Evolutionary conservation across 2,113 vertebrate genomes (phyloP), one percentile per base, ranked within the genome.

Genomic region (Brachypodius melanocephalos): DNA sequence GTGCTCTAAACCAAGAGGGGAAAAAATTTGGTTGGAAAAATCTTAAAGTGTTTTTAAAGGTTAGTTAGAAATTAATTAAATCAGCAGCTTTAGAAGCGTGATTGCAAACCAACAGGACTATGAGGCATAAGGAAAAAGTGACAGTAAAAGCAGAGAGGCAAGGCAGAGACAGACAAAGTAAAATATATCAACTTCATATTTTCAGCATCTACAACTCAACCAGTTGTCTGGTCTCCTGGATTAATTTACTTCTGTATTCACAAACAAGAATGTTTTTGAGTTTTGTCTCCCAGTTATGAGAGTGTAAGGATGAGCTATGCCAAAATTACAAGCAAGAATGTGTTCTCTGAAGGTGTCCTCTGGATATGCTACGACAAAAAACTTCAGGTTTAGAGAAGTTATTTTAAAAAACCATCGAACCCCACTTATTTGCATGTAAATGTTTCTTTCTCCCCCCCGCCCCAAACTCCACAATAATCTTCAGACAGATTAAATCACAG

Each of bases 1-100:
- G 97, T 98, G 98, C 61, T 99, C 98, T 98, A 98, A 73, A 97
- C 74, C 42, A 69, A 93, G 66, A 78, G 40, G 73, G 48, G 74
- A 55, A 16, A 28, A 93, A 75, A 18, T 10, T 34, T 32, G 45
- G 52, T 73, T 93, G 73, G 67, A 68, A 66, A 66, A 17, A 66
- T 51, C 61, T 78, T 66, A 19, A 62, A 72, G 28, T 36, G 79
- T n/a, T 74, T 73, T 38, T 62, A 69, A 80, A 85, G 45, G 32
- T 51, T 36, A 61, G 25, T 71, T 69, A 65, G 77, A 71, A 89
- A 52, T 26, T 29, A 62, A 61, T 69, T 42, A 85, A 62, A 34
- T 57, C 29, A 6, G 3, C 12, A 45, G 73, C 46, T 85, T 72
- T 61, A 42, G 61, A 95, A 67, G 43, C 38, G 57, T 77, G 78